Evolutionary conservation across 1,140 invertebrate genomes (phyloP), one percentile per base, ranked within the genome.

Genomic region (Neotoxoptera formosana): DNA sequence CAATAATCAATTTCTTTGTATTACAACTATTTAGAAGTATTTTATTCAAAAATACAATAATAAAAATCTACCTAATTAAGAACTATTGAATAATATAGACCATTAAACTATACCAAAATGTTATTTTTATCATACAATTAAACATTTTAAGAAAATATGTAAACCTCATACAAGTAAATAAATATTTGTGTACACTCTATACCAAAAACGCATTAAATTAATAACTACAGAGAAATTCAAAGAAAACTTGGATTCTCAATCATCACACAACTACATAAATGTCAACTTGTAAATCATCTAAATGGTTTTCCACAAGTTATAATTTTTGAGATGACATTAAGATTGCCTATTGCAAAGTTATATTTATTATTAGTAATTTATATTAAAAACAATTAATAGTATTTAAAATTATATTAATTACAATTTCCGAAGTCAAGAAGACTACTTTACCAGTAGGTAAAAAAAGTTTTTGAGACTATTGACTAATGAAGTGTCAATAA

Each of bases 21-120:
- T 41, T 56, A 25, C 30, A 89, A 41, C 11, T 36, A 45, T 45
- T 45, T 45, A 41, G 17, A 47, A 86, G 41, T 41, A 84, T 87
- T 41, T 84, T 84, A 41, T 84, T 87, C 45, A 36, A 47, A 47
- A 87, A 47, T 88, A 88, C 86, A 88, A 88, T 17, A 45, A n/a
- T 51, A 51, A 87, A 41, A 84, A 47, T n/a, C n/a, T 53, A 89
- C 87, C n/a, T 53, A 89, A 88, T 88, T 89, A 53, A 89, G 48
- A 53, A 53, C 51, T 53, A 51, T 36, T 53, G 8, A 36, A 53
- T 53, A 53, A 89, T 53, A 7, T 51, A 34, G 47, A 53, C 17
- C 51, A 89, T 36, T 51, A 48, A 34, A 34, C 6, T 89, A 53
- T 9, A 34, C 20, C n/a, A 4, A 53, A 88, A 17, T 88, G 20